Base-by-base conservation (phyloP, 2,888 invertebrate genomes). In the Folsomia manolachei region DNA sequence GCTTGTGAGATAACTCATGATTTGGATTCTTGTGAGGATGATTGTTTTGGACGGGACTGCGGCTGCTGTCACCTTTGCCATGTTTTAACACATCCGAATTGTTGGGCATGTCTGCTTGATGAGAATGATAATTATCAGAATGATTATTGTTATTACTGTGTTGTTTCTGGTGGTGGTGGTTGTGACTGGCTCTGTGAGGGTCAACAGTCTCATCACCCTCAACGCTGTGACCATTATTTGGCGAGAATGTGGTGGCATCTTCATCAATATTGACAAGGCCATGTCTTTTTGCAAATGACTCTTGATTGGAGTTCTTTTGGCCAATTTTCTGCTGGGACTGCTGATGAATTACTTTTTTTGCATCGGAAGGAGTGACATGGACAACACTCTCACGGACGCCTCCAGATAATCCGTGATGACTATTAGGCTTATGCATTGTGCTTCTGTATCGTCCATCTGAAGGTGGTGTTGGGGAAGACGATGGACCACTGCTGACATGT, bases 211-310 rank as follows among this genome's bases (percentile, higher is more conserved):
- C 64, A 27, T 56, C 21, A 27, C 27, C 60, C 24, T 63, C 63
- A 67, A 27, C 60, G 62, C 62, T 56, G 39, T 72, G 68, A 11
- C 65, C 61, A 69, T 61, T 39, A 52, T 63, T 51, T 51, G 39
- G 14, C 14, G n/a, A n/a, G n/a, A n/a, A n/a, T n/a, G n/a, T n/a
- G n/a, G n/a, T n/a, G n/a, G n/a, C 63, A 69, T 69, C 61, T 23
- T 66, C 64, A 65, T 52, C 69, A 21, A 14, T 39, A 1, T 67
- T 67, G 52, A 63, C 72, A 72, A 72, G 72, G 72, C 72, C 72
- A 68, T 69, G 26, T 0, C 72, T 39, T 26, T 72, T 27, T 19
- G 61, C 69, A 53, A 72, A 72, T 63, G 39, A 27, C 53, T 69
- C 69, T 62, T 72, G 72, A 19, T 23, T 65, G 23, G 27, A 65